phyloP scores from a whole-genome alignment of 92 coral and sea anemone genomes.

The Porites divaricata region DNA sequence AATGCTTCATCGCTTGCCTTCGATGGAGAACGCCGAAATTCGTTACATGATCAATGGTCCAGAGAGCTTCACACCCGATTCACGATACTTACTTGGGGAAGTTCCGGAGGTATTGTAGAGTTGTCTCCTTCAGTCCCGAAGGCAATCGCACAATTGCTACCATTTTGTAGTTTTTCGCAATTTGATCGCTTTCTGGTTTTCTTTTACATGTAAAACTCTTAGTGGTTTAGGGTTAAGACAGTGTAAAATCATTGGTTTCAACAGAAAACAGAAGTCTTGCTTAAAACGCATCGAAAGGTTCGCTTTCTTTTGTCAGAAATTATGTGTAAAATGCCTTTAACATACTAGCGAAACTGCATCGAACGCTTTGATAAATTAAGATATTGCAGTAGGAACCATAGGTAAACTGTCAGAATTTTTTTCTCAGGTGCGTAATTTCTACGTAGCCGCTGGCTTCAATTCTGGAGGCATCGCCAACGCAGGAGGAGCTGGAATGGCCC shows the following conservation, averaged over 20 bases:
- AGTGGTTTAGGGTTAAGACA: too few relatives aligned
- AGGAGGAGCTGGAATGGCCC: constrained; percentile 94
- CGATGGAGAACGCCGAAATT: constrained; percentile 82
- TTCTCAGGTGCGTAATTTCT: constrained; percentile 79
- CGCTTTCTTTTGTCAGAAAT: too few relatives aligned
- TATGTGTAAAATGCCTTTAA: too few relatives aligned
- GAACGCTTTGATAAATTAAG: too few relatives aligned
- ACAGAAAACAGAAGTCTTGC: too few relatives aligned
- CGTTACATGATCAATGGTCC: constrained; percentile 95
- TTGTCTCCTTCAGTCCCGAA: neutral
- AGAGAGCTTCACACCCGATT: constrained; percentile 98
- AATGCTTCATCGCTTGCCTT: constrained; percentile 86
- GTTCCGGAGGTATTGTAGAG: constrained; percentile 84
- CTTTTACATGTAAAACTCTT: too few relatives aligned
- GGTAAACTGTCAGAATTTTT: neutral
- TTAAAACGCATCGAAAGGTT: too few relatives aligned
- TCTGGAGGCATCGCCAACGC: constrained; percentile 94
- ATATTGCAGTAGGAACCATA: neutral
- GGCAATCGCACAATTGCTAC: neutral
- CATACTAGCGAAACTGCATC: too few relatives aligned
- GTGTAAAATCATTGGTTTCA: too few relatives aligned
- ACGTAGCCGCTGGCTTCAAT: constrained; percentile 90
- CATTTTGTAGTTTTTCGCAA: too few relatives aligned
- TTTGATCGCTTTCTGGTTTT: too few relatives aligned
- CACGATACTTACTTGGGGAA: constrained; percentile 77